Base-by-base conservation (phyloP, 1,140 invertebrate genomes). In the Battus philenor region DNA sequence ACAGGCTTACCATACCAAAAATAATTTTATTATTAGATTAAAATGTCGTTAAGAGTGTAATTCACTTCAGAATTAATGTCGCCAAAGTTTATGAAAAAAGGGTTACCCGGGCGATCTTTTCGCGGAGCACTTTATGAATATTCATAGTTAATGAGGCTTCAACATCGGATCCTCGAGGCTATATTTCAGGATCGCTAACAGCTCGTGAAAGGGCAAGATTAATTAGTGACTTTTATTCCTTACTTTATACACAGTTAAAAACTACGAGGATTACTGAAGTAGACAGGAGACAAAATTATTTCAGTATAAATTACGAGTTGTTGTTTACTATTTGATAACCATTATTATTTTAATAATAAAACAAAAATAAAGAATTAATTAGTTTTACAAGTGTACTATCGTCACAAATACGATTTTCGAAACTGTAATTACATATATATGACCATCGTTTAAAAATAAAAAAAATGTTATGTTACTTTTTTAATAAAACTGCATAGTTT, bases 171-270 rank as follows among this genome's bases (percentile, higher is more conserved):
- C 49, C 49, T 39, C 20, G 22, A 45, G 11, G 38, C 43, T 5
- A 4, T 57, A 39, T 66, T 65, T 61, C 47, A 44, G 31, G 17
- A 39, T 31, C 54, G 55, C 55, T 65, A 77, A 77, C 65, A 56
- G 54, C 59, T 71, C 70, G 68, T 71, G 68, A 74, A 74, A 74
- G 70, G 68, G 63, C 64, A 69, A 67, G 68, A 72, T 69, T 72
- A 62, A 72, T 70, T 67, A 57, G 63, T 54, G 47, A 33, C 56
- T 57, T 59, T 66, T 57, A 49, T 57, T 46, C 50, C 50, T 51
- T 39, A 38, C 45, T 45, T 18, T 13, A 15, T 5, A 7, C 12
- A 16, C 34, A n/a, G n/a, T 54, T 50, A 38, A 30, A 50, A 52
- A 38, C 9, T 30, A 11, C 10, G 2, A 30, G 6, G 10, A 8